Percentiles rank a stretch among this genome's conserved stretches.
Conservation (phyloP, 2,797 vertebrate genomes). For the Lates japonicus region DNA sequence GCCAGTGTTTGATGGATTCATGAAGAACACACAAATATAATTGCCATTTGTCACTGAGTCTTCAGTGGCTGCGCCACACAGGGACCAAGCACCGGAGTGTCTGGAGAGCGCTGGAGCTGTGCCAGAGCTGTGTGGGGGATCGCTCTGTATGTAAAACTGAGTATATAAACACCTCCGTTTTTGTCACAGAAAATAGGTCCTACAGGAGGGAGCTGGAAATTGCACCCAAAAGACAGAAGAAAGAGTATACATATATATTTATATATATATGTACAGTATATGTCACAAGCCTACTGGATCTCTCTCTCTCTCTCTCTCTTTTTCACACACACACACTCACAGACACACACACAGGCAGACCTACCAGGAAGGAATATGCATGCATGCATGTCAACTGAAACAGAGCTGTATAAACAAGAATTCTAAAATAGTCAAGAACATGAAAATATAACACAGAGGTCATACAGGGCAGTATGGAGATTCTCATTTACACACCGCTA, state of each 20-base stretch:
- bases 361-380: constrained; percentile 83
- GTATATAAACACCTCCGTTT: constrained; percentile 84
- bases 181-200: constrained; percentile 87
- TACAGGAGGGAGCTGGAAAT: constrained; percentile 85
- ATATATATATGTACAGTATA: neutral
- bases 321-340: neutral
- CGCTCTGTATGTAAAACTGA: constrained; percentile 86
- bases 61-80: constrained; percentile 84
- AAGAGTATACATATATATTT: constrained; percentile 26
- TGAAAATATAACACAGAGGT: constrained; percentile 82
- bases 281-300: constrained; percentile 56
- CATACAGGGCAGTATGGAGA: constrained; percentile 78
- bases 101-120: constrained; percentile 75
- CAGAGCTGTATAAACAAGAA: constrained; percentile 85
- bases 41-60: constrained; percentile 91
- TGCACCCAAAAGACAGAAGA: constrained; percentile 85
- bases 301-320: neutral
- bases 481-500: constrained; percentile 80
- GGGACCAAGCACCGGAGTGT: constrained; percentile 75
- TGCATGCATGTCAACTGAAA: constrained; percentile 78
- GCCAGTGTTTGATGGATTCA: constrained; percentile 92
- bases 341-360: constrained; percentile 42
- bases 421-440: constrained; percentile 81
- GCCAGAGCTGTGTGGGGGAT: constrained; percentile 58
- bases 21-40: constrained; percentile 93